Conservation (phyloP, 2,888 invertebrate species). For the Anthrax anthrax region DNA sequence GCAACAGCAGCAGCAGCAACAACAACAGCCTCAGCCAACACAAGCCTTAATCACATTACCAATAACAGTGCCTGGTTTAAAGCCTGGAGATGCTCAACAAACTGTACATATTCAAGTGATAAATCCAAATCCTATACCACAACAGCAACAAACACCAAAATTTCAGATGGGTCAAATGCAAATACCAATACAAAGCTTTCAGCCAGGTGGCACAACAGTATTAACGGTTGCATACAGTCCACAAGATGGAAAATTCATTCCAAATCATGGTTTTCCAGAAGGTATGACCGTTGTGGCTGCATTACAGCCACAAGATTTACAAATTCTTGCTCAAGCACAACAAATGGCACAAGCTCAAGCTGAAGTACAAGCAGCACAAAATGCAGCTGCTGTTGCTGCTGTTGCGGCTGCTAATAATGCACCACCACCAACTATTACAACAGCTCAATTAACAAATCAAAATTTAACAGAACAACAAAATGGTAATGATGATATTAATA, state of each 20-base stretch:
- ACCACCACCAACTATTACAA: too few species aligned
- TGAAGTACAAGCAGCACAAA: slow-evolving; percentile 16
- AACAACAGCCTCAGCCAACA: slow-evolving; percentile 36
- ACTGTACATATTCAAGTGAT: slow-evolving; percentile 67
- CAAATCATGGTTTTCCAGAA: slow-evolving; percentile 37
- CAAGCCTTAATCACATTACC: slow-evolving; percentile 65
- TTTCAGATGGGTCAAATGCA: slow-evolving; percentile 58
- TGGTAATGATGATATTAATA: neutral
- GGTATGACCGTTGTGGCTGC: slow-evolving; percentile 53
- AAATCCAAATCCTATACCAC: slow-evolving; percentile 40
- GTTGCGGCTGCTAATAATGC: neutral
- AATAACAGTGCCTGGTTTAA: slow-evolving; percentile 58
- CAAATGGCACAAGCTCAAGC: slow-evolving; percentile 19
- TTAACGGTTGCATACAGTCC: slow-evolving; percentile 61
- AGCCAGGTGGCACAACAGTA: slow-evolving; percentile 54
- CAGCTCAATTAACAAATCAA: slow-evolving; percentile 7
- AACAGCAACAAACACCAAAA: slow-evolving; percentile 37
- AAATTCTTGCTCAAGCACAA: slow-evolving; percentile 37
- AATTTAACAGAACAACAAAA: slow-evolving; percentile 8
- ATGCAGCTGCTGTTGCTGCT: slow-evolving; percentile 5
- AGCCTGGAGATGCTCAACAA: slow-evolving; percentile 60
- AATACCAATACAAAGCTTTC: slow-evolving; percentile 60
- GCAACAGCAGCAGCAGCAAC: slow-evolving; percentile 32
- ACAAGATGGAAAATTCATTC: slow-evolving; percentile 44
- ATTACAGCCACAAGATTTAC: slow-evolving; percentile 54